These are phyloP conservation scores for Aspidiotus destructor DNA, from an alignment of 2,888 invertebrate species.

Conservation along the genomic window DNA sequence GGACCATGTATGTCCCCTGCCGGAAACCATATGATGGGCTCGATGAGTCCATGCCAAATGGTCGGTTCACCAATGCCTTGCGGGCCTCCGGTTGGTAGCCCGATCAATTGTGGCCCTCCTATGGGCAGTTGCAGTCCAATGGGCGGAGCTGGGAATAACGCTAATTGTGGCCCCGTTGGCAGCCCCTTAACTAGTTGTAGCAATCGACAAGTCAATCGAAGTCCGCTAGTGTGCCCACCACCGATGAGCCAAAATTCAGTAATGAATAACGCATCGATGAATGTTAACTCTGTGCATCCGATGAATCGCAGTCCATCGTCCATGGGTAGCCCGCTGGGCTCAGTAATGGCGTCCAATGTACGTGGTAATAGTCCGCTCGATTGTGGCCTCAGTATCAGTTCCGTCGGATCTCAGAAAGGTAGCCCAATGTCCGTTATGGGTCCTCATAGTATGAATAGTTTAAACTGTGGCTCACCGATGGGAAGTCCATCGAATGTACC, in stretches of 20 bases:
- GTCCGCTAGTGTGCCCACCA: constrained; percentile 38
- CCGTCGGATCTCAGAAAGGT: constrained; percentile 40
- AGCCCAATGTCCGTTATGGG: constrained; percentile 39
- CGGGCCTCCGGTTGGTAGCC: constrained; percentile 55
- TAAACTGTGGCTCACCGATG: constrained; percentile 53
- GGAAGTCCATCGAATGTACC: constrained; percentile 53
- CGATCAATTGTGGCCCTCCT: constrained; percentile 48
- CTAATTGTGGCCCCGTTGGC: constrained; percentile 42
- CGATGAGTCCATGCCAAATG: constrained; percentile 49
- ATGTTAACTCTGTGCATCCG: constrained; percentile 48
- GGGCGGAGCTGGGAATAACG: constrained; percentile 39
- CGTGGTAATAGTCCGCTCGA: constrained; percentile 45
- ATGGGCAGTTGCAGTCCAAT: constrained; percentile 51
- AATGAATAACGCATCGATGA: constrained; percentile 55
- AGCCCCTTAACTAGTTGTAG: constrained; percentile 41
- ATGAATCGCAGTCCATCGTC: constrained; percentile 39
- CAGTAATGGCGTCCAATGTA: constrained; percentile 38
- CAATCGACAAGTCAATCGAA: constrained; percentile 34
- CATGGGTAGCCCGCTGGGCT: constrained; percentile 38
- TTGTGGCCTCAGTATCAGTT: constrained; percentile 40
- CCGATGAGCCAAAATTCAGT: constrained; percentile 35
- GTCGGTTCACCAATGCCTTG: constrained; percentile 49
- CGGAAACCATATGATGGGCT: constrained; percentile 39
- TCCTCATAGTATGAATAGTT: constrained; percentile 31
- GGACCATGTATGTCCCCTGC: constrained; percentile 30